These are phyloP conservation scores for Drosophila barbarae DNA, from an alignment of 2,888 invertebrate species.

Conservation along the genomic window DNA sequence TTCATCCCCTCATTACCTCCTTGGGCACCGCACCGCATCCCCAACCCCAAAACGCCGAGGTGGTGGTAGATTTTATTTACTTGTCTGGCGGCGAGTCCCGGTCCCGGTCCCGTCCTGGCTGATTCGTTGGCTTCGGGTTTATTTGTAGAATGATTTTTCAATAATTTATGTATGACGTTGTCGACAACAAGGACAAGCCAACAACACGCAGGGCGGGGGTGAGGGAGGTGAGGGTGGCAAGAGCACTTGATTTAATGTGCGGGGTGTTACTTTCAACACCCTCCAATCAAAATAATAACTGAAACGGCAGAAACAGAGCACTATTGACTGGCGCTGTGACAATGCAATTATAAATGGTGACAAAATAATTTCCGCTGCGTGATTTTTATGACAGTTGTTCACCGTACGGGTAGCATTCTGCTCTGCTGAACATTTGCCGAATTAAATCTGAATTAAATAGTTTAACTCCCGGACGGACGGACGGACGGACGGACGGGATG, in stretches of 20 bases:
- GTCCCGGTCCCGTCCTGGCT: constrained; percentile 3
- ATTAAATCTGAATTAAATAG: constrained; percentile 69
- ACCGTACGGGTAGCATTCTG: constrained; percentile 53
- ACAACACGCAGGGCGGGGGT: not conserved
- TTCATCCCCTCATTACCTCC: constrained; percentile 1
- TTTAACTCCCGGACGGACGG: constrained; percentile 35
- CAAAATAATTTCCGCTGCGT: constrained; percentile 78
- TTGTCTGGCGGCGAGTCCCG: constrained; percentile 34
- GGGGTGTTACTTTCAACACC: constrained; percentile 77
- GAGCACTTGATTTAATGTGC: constrained; percentile 72
- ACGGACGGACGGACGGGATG: not conserved
- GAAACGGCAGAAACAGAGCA: constrained; percentile 24
- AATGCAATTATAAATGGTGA: constrained; percentile 79
- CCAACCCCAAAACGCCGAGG: not conserved
- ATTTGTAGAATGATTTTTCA: constrained; percentile 76
- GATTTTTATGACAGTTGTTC: constrained; percentile 78
- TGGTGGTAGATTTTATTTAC: constrained; percentile 68
- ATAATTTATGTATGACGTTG: constrained; percentile 73
- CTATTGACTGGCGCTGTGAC: constrained; percentile 65
- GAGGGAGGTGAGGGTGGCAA: constrained; percentile 13
- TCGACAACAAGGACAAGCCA: constrained; percentile 27
- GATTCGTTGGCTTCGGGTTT: constrained; percentile 51
- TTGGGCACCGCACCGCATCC: not conserved
- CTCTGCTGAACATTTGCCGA: constrained; percentile 53
- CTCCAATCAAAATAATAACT: constrained; percentile 61